Conservation (phyloP, 1,140 invertebrate species). For the Bombyx mori region ASM3026992v2 NC_085124.1:9173001-9173500, state of each 20-base stretch:
- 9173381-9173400: too few relatives aligned
- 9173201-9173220: slow-evolving; percentile 32
- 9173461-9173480: too few relatives aligned
- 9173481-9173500: too few relatives aligned
- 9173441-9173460: too few relatives aligned
- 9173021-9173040: slow-evolving; percentile 58
- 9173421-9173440: too few relatives aligned
- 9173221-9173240: slow-evolving; percentile 55
- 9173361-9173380: too few relatives aligned
- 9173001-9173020: slow-evolving; percentile 48
- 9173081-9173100: slow-evolving; percentile 60
- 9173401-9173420: too few relatives aligned
- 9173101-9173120: slow-evolving; percentile 68
- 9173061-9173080: slow-evolving; percentile 66
- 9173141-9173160: slow-evolving; percentile 69
- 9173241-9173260: background rate
- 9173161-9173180: slow-evolving; percentile 68
- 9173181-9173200: slow-evolving; percentile 50
- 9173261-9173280: too few relatives aligned
- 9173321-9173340: too few relatives aligned
- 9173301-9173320: too few relatives aligned
- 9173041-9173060: slow-evolving; percentile 62
- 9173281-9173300: too few relatives aligned
- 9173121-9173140: slow-evolving; percentile 62
- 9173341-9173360: too few relatives aligned